phyloP scores from a whole-genome alignment of 92 coral and sea anemone genomes.

The Phenganax subtilis region DNA sequence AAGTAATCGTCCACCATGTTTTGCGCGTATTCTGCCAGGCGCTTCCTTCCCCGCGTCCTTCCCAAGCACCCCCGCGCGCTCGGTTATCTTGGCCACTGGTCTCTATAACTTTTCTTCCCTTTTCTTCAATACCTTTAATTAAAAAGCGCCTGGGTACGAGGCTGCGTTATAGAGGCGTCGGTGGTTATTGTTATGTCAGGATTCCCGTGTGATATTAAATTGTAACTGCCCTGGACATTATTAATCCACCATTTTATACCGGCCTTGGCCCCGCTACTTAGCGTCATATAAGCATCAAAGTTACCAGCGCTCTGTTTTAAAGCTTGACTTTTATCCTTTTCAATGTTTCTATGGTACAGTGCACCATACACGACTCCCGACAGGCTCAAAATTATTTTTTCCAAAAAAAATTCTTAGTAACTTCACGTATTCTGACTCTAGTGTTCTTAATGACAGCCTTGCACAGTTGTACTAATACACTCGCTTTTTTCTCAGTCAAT shows the following conservation, averaged over 20 bases:
- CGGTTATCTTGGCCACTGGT: too few species aligned
- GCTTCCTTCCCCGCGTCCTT: too few species aligned
- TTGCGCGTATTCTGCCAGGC: too few species aligned
- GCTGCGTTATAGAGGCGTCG: neutral
- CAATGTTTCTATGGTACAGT: slow-evolving; percentile 34
- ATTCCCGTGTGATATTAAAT: slow-evolving; percentile 13
- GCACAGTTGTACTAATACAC: slow-evolving; percentile 4
- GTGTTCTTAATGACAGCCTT: slow-evolving; percentile 19
- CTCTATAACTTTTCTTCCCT: too few species aligned
- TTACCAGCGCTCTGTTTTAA: slow-evolving; percentile 27
- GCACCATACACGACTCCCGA: slow-evolving; percentile 46
- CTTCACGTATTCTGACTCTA: slow-evolving; percentile 40
- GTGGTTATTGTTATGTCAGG: slow-evolving; percentile 2
- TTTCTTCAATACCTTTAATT: too few species aligned
- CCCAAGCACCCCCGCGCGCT: too few species aligned
- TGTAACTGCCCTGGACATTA: slow-evolving; percentile 14
- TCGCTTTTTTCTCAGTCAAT: slow-evolving; percentile 41
- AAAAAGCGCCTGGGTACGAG: neutral
- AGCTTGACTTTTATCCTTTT: slow-evolving; percentile 33
- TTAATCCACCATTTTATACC: slow-evolving; percentile 19
- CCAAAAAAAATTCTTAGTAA: slow-evolving; percentile 3
- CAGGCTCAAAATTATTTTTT: slow-evolving; percentile 15
- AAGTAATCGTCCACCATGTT: too few species aligned
- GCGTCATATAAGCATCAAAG: slow-evolving; percentile 22
- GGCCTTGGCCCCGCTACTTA: slow-evolving; percentile 10